Conservation (phyloP, 2,113 vertebrate species). For the Erythrolamprus reginae region DNA sequence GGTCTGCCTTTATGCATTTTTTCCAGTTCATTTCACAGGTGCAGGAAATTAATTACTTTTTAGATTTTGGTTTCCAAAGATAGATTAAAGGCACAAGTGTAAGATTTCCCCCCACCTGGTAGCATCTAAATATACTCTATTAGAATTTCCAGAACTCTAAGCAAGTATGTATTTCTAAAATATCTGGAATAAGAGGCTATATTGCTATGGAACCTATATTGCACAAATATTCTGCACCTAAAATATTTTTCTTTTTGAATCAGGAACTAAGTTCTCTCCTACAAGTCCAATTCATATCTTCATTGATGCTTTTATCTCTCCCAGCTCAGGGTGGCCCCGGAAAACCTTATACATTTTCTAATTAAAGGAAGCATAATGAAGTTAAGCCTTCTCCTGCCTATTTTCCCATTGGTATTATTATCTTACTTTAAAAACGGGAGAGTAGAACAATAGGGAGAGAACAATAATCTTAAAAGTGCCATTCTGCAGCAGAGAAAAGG, state of each 20-base stretch:
- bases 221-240: background rate
- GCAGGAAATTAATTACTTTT: slow-evolving; percentile 10
- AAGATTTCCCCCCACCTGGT: background rate
- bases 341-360: background rate
- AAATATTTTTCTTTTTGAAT: background rate
- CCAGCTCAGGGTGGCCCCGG: background rate
- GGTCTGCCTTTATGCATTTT: background rate
- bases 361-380: background rate
- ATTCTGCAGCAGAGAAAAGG: background rate
- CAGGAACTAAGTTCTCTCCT: background rate
- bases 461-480: background rate
- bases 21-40: background rate
- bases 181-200: background rate
- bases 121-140: background rate
- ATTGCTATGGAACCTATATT: background rate
- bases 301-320: background rate
- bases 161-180: background rate
- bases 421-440: background rate
- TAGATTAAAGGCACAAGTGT: background rate
- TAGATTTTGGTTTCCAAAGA: background rate
- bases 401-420: background rate
- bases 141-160: background rate
- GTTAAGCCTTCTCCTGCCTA: background rate
- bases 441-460: background rate
- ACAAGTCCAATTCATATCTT: background rate